A percentile compares a stretch with the other conserved stretches of the same genome.
These are phyloP conservation scores for Rhea pennata DNA, from an alignment of 2,113 vertebrate genomes.

Conservation along the genomic window DNA sequence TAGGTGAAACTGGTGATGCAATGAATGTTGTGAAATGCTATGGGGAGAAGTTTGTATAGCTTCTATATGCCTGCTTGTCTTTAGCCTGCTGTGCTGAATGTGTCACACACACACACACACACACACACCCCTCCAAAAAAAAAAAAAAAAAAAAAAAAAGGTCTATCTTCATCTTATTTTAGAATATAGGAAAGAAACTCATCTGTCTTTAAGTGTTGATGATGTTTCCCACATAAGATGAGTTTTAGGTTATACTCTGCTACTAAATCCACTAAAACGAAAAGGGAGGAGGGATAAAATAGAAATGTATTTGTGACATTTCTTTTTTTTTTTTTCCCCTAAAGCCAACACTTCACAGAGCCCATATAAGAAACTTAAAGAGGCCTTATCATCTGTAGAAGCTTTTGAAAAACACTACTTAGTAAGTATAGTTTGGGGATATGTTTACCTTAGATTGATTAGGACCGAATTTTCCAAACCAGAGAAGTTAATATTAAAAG, in stretches of 20 bases:
- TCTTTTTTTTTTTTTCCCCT: conserved; percentile 49
- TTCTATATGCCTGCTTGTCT: neutral
- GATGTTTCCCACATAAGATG: neutral
- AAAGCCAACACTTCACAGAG: conserved; percentile 92
- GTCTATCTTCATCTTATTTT: neutral
- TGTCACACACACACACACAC: neutral
- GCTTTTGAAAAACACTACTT: conserved; percentile 98
- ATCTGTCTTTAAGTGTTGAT: neutral
- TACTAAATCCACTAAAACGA: neutral
- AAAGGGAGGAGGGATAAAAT: neutral
- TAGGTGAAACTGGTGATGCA: neutral
- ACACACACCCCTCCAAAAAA: no score
- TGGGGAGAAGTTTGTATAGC: neutral
- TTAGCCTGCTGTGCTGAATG: neutral
- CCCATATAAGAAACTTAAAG: conserved; percentile 97
- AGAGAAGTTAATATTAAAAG: neutral
- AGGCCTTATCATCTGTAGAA: conserved; percentile 96
- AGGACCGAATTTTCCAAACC: neutral
- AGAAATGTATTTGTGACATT: neutral
- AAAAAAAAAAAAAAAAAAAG: neutral
- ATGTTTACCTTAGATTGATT: neutral
- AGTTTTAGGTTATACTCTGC: neutral
- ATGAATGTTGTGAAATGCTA: neutral
- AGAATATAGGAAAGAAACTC: neutral
- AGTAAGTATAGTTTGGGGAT: conserved; percentile 73